phyloP scores from a whole-genome alignment of 2,888 invertebrate genomes.

The Marronus borbonicus region DNA sequence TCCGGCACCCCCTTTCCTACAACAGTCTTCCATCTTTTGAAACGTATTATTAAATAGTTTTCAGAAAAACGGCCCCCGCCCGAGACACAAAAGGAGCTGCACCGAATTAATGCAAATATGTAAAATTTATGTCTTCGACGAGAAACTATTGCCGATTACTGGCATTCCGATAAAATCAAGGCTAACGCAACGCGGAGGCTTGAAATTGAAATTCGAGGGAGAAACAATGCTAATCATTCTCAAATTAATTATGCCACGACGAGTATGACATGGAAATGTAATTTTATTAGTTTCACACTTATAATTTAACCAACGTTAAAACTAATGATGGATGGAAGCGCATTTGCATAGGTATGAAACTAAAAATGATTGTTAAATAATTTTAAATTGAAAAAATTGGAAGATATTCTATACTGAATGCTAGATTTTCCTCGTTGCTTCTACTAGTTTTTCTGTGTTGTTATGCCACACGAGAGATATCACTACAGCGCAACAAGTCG shows the following conservation, averaged over 20 bases:
- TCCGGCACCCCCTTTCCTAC: neutral
- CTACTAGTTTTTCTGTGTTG: too few relatives aligned
- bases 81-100: slow-evolving; percentile 25
- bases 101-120: slow-evolving; percentile 40
- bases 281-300: slow-evolving; percentile 1
- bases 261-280: slow-evolving; percentile 6
- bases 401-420: too few relatives aligned
- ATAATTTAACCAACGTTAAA: neutral
- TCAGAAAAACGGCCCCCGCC: slow-evolving; percentile 15
- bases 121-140: slow-evolving; percentile 32
- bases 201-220: slow-evolving; percentile 17
- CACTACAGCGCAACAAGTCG: too few relatives aligned
- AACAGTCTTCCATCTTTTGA: slow-evolving; percentile 4
- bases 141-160: slow-evolving; percentile 25
- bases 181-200: slow-evolving; percentile 18
- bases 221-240: neutral
- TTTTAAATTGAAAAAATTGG: too few relatives aligned
- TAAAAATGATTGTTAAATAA: too few relatives aligned
- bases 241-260: slow-evolving; percentile 2
- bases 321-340: neutral
- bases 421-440: too few relatives aligned
- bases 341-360: too few relatives aligned
- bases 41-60: slow-evolving; percentile 37
- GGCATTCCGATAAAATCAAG: slow-evolving; percentile 33
- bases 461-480: too few relatives aligned